phyloP scores from a whole-genome alignment of 2,888 invertebrate species.

The Apotomis betuletana region DNA sequence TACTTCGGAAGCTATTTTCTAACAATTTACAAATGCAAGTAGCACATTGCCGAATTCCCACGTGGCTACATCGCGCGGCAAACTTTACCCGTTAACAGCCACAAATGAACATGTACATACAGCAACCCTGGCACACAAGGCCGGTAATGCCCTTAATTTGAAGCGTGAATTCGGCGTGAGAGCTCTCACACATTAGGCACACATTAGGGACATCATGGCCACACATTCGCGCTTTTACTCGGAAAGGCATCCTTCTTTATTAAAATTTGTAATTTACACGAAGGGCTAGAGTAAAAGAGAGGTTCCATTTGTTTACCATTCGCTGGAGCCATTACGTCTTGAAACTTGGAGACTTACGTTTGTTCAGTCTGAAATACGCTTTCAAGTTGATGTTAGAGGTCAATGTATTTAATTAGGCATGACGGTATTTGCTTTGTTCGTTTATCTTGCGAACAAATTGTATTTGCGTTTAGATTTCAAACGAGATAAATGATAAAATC shows the following conservation, averaged over 20 bases:
- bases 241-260: slow-evolving; percentile 52
- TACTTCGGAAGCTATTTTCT: slow-evolving; percentile 28
- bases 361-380: background rate
- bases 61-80: slow-evolving; percentile 30
- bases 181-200: slow-evolving; percentile 54
- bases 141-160: slow-evolving; percentile 43
- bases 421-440: background rate
- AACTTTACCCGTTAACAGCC: slow-evolving; percentile 40
- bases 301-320: slow-evolving; percentile 15
- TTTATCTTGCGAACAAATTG: background rate
- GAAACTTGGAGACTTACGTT: background rate
- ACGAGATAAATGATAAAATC: background rate
- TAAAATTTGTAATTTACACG: slow-evolving; percentile 41
- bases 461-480: background rate
- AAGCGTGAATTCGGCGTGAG: slow-evolving; percentile 47
- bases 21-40: slow-evolving; percentile 39
- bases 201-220: slow-evolving; percentile 51
- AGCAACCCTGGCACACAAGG: slow-evolving; percentile 30
- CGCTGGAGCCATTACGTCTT: background rate
- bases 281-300: slow-evolving; percentile 28
- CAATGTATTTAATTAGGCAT: background rate
- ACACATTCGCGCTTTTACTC: slow-evolving; percentile 48
- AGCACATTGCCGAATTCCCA: slow-evolving; percentile 41
- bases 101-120: slow-evolving; percentile 32
- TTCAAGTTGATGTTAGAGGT: background rate